Conservation (phyloP, 2,113 vertebrate species). For the Siphamia tubifer region DNA sequence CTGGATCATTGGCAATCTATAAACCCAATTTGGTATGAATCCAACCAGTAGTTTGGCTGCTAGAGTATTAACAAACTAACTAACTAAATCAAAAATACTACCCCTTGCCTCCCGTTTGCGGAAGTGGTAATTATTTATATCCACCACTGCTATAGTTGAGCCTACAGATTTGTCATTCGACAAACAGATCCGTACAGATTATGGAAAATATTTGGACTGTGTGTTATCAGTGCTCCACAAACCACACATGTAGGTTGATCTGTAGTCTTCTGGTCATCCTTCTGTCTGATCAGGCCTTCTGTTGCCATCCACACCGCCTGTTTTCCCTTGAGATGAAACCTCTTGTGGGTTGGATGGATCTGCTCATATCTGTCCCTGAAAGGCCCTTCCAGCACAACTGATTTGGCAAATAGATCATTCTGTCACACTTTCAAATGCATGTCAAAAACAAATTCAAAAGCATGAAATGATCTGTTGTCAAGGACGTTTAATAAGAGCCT, state of each 20-base stretch:
- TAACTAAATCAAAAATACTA: too few species aligned
- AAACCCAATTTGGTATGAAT: too few species aligned
- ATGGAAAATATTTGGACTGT: neutral
- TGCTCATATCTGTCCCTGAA: neutral
- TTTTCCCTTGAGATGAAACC: conserved; percentile 16
- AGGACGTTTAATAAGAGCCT: too few species aligned
- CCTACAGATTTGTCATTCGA: neutral
- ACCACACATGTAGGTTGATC: neutral
- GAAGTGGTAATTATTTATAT: neutral
- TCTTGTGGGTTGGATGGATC: conserved; percentile 13
- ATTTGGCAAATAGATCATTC: too few species aligned
- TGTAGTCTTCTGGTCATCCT: neutral
- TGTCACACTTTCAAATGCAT: too few species aligned
- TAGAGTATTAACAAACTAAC: too few species aligned
- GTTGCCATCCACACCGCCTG: conserved; percentile 1
- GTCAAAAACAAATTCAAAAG: too few species aligned
- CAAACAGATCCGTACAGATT: neutral
- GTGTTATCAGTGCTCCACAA: neutral
- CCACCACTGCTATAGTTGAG: neutral
- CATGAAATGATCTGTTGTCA: too few species aligned
- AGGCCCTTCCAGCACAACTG: neutral
- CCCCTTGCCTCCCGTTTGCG: too few species aligned
- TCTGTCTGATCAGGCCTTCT: conserved; percentile 14
- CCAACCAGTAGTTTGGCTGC: too few species aligned
- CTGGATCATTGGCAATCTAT: too few species aligned